Evolutionary conservation across 2,797 vertebrate genomes (phyloP).

Genomic region (Acomys russatus): DNA sequence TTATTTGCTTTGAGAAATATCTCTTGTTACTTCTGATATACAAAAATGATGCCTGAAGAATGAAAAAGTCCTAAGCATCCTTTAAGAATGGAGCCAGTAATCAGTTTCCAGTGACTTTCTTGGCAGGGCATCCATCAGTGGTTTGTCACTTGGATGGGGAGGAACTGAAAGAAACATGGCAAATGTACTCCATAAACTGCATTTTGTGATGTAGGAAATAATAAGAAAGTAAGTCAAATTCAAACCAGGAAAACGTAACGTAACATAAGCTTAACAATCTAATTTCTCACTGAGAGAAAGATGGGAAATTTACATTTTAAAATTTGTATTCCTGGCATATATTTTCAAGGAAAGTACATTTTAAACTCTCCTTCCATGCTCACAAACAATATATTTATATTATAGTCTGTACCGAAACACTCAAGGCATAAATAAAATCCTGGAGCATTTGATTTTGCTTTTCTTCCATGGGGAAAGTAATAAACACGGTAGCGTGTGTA

Average conservation of each 20-base stretch:
- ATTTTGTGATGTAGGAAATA: background rate
- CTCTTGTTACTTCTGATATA: slow-evolving; percentile 23
- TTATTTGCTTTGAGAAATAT: slow-evolving; percentile 75
- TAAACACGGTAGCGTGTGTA: background rate
- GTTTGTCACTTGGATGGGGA: slow-evolving; percentile 58
- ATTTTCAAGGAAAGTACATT: slow-evolving; percentile 67
- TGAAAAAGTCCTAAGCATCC: slow-evolving; percentile 63
- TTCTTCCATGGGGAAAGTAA: background rate
- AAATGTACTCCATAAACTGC: background rate
- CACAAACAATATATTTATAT: slow-evolving; percentile 46
- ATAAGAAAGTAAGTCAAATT: slow-evolving; percentile 46
- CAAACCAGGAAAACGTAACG: slow-evolving; percentile 65
- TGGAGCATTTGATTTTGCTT: slow-evolving; percentile 30
- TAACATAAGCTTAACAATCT: slow-evolving; percentile 60
- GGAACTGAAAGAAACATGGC: slow-evolving; percentile 6
- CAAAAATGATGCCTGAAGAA: slow-evolving; percentile 65
- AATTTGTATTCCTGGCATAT: slow-evolving; percentile 69
- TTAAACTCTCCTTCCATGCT: slow-evolving; percentile 67
- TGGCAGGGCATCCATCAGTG: slow-evolving; percentile 67
- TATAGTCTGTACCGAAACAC: slow-evolving; percentile 64
- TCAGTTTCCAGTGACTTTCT: slow-evolving; percentile 66
- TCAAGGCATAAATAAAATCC: slow-evolving; percentile 62
- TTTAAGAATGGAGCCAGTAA: slow-evolving; percentile 73
- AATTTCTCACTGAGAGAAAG: slow-evolving; percentile 67
- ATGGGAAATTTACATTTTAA: slow-evolving; percentile 71